These are phyloP conservation scores for Rhadina sibilatrix DNA, from an alignment of 2,113 vertebrate species.

Conservation along the genomic window DNA sequence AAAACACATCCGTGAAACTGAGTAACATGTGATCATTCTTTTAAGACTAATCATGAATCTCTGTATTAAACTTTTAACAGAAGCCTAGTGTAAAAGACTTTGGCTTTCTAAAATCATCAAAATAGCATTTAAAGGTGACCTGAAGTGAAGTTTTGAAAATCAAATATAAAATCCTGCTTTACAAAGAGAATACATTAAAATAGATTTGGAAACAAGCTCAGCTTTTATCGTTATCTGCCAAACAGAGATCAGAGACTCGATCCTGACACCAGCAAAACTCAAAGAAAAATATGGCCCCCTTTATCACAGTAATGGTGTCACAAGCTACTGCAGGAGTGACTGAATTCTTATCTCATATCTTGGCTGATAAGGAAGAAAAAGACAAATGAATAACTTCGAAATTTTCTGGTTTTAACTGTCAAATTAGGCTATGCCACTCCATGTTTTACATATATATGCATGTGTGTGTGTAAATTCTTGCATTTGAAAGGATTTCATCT, in stretches of 20 bases:
- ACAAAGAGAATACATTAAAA: not conserved
- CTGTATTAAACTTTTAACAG: not conserved
- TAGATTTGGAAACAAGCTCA: not conserved
- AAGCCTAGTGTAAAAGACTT: not conserved
- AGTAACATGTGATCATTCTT: not conserved
- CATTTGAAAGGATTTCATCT: not conserved
- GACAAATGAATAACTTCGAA: not conserved
- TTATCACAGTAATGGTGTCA: not conserved
- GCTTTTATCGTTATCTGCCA: constrained; percentile 15
- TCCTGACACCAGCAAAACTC: not conserved
- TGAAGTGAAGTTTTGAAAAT: not conserved
- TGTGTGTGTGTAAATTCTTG: not conserved
- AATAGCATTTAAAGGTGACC: not conserved
- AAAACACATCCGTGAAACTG: not conserved
- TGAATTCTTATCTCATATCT: not conserved
- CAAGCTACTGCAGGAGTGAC: not conserved
- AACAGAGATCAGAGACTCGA: not conserved
- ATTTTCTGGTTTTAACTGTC: not conserved
- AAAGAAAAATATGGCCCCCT: not conserved
- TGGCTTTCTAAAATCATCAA: not conserved
- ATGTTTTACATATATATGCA: not conserved
- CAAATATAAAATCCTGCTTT: not conserved
- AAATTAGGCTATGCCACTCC: not conserved
- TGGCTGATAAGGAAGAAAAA: not conserved
- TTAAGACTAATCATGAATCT: not conserved